Base-by-base conservation (phyloP, 2,797 vertebrate species). In the Acropternis orthonyx region DNA sequence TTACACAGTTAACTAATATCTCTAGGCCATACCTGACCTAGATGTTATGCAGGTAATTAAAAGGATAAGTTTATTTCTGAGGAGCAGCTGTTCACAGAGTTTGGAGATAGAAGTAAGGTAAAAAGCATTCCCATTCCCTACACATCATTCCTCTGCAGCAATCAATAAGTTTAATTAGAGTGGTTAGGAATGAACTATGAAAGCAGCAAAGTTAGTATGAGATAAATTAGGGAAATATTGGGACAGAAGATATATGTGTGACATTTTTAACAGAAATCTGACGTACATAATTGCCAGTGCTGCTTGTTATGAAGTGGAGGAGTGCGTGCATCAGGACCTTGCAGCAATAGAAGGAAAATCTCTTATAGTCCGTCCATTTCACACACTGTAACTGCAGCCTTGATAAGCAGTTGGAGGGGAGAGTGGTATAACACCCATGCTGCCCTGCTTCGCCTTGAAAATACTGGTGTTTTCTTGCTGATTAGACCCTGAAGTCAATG, bases 131-230 rank as follows among this genome's bases (percentile, higher is more conserved):
- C 79, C 56, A 75, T 85, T 80, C 52, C 49, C 19, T 73, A 74
- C 79, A 65, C 66, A 77, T 83, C 65, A 63, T 84, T 88, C 49
- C 48, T 90, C 79, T 86, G 58, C 88, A 93, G 73, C 65, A 92
- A 92, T 92, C 85, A 85, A 44, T 92, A 94, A 27, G 62, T 92
- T 94, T 93, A 95, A 95, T 92, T 86, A 93, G 58, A 88, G 67
- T 61, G 76, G 75, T 93, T 94, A 88, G 66, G 48, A 87, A 58
- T 73, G 21, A 79, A 80, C 66, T 93, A 67, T 68, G 80, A 84
- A 95, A 90, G 80, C 17, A 8, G 27, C 49, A 65, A 86, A 86
- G 73, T 62, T 87, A 85, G 56, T 56, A 65, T 30, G 59, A 76
- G 59, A 39, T 85, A 91, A 87, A 95, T 85, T 39, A 80, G 68